Evolutionary conservation across 2,113 vertebrate genomes (phyloP), one percentile per base, ranked within the genome.

Genomic region (Australoheros scitulus): DNA sequence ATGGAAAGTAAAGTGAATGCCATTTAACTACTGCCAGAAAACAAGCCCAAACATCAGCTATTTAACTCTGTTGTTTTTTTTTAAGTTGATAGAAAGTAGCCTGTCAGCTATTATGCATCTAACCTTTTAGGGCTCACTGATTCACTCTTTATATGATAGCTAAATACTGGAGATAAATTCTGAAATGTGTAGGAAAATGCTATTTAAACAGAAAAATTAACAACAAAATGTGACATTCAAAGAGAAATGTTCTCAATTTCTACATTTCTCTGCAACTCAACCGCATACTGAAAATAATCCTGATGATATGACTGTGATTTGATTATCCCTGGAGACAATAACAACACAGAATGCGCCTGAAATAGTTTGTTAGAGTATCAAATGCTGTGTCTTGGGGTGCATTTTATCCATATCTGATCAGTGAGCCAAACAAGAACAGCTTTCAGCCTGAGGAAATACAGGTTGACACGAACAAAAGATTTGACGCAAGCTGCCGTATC

Each of bases 81-180:
- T 50, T 20, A 14, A 20, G 43, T 0, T 72, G 50, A 32, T 17
- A 52, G 43, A 52, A 18, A 52, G 65, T 9, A 70, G 50, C 24
- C 17, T 1, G 3, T n/a, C 17, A 0, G 43, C 6, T 72, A 29
- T 26, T 17, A 52, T 52, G 24, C 43, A 72, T n/a, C 65, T 20
- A 17, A 9, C 24, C 24, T 70, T 52, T 70, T 4, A n/a, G 0
- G 0, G 17, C 47, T 72, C 26, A 52, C 14, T 50, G 47, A 50
- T 50, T 8, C 36, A n/a, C 6, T 50, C 11, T 17, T 15, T 50
- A 15, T 6, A 50, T 2, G 47, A 50, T 15, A 47, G 13, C 11
- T 15, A 15, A 5, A 1, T 47, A 47, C 43, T 47, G 43, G 14
- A 50, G 47, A 50, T 50, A 17, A 50, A 17, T 17, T 17, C 15